Conservation (phyloP, 2,113 vertebrate species). For the Ictalurus furcatus region DNA sequence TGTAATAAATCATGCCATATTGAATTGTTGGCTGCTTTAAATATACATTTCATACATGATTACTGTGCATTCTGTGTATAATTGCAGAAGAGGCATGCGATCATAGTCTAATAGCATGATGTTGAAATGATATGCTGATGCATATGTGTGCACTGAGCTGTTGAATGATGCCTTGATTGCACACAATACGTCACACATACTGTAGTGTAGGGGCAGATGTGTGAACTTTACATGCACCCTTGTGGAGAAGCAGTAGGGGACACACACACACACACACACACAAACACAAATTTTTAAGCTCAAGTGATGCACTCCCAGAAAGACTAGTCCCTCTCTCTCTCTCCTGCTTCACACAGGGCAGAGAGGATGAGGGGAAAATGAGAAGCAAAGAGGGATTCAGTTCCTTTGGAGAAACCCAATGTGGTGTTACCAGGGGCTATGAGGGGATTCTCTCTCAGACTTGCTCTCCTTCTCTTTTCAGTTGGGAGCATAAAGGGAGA, state of each 20-base stretch:
- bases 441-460: not conserved
- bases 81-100: too few relatives aligned
- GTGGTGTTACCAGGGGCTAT: not conserved
- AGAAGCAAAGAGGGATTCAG: slow-evolving; percentile 25
- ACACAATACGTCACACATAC: not conserved
- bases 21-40: too few relatives aligned
- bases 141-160: not conserved
- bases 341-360: not conserved
- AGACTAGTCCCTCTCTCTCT: not conserved
- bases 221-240: not conserved
- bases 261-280: slow-evolving; percentile 7
- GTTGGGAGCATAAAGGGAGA: not conserved
- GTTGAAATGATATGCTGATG: slow-evolving; percentile 9
- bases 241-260: not conserved
- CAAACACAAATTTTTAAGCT: not conserved
- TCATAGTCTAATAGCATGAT: slow-evolving; percentile 1
- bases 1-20: not conserved
- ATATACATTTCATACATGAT: too few relatives aligned
- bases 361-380: not conserved
- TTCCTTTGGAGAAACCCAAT: slow-evolving; percentile 9
- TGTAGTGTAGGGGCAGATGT: slow-evolving; percentile 7
- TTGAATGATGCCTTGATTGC: slow-evolving; percentile 5
- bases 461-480: not conserved
- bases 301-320: not conserved
- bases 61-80: too few relatives aligned